Base-by-base conservation (phyloP, 2,797 vertebrate species). In the Pagetopsis macropterus region DNA sequence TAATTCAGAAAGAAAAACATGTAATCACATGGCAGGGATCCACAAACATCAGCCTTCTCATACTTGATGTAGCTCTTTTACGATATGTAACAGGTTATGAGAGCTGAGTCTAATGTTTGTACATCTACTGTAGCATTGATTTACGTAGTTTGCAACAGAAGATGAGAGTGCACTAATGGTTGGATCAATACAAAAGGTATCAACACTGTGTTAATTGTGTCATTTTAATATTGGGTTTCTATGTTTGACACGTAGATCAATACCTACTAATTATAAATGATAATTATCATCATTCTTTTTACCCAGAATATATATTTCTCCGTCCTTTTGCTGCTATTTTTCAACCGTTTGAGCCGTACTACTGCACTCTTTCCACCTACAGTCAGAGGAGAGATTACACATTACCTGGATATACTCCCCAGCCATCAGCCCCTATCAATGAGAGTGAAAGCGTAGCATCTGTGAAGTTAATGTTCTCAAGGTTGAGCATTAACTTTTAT, bases 291-390 rank as follows among this genome's bases (percentile, higher is more conserved):
- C 1, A 0, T 41, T 17, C 13, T 5, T 21, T 57, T 19, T n/a
- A 11, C 5, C 17, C 11, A 7, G 13, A 56, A 37, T 21, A 43
- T 13, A 50, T 19, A 55, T 46, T 52, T 13, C 31, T 54, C 21
- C 15, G 43, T 55, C 49, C n/a, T 43, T 81, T 74, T 60, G 19
- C 60, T 58, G 50, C 31, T 14, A 23, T 49, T 65, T 57, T 62
- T 16, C 41, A 33, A 44, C 19, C 14, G 6, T 5, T 21, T 40
- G 4, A 37, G 8, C 33, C 33, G 8, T 37, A 37, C 14, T 5
- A 51, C 49, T 17, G 14, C 37, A 3, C 6, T 37, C 33, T 37
- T 37, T 37, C 33, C 33, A 37, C 33, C 8, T 37, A 37, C 33
- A 37, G 33, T 37, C 33, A 37, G 8, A 37, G 33, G 33, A 37